Percentiles rank a stretch among this genome's conserved stretches.
phyloP scores from a whole-genome alignment of 2,888 invertebrate species.

The Syritta pipiens region DNA sequence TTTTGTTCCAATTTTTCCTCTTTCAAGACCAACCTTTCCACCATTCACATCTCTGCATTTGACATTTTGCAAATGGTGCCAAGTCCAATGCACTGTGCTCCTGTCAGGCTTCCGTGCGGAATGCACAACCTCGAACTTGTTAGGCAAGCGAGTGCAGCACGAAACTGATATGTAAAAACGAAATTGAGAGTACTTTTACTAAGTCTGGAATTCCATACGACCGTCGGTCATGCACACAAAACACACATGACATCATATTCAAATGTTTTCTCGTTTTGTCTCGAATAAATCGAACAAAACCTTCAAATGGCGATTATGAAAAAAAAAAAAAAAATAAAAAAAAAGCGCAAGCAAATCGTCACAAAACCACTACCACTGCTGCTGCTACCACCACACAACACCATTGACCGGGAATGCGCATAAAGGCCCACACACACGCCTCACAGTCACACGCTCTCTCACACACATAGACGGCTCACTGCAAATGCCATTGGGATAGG shows the following conservation, averaged over 20 bases:
- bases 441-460: background rate
- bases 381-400: conserved; percentile 5
- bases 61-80: background rate
- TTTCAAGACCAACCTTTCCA: background rate
- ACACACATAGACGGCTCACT: conserved; percentile 43
- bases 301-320: conserved; percentile 13
- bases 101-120: background rate
- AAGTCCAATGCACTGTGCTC: no score
- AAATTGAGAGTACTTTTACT: conserved; percentile 5
- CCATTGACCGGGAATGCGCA: conserved; percentile 55
- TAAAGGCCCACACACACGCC: conserved; percentile 33
- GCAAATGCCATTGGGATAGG: conserved; percentile 62
- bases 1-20: no score
- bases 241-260: background rate
- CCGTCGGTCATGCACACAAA: background rate
- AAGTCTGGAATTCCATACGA: background rate
- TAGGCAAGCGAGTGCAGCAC: background rate
- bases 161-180: background rate
- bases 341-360: conserved; percentile 1
- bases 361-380: conserved; percentile 7
- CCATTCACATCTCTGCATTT: no score
- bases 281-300: no score
- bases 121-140: background rate
- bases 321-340: conserved; percentile 5
- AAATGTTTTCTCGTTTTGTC: no score